These are phyloP conservation scores for Rallus crepitans DNA, from an alignment of 2,797 vertebrate species.

Conservation along the genomic window DNA sequence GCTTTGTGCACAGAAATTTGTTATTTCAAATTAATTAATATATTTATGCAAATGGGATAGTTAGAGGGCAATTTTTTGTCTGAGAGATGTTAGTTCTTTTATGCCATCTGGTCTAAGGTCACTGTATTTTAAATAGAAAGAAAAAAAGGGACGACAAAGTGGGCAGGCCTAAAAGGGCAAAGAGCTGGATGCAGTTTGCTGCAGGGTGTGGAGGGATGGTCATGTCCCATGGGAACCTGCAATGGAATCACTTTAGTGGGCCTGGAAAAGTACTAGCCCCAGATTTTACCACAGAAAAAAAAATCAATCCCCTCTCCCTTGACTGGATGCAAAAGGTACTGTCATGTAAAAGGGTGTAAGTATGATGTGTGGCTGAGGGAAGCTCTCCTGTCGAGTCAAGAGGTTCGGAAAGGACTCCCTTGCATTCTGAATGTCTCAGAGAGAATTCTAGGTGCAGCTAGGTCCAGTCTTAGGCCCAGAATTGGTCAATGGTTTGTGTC, in stretches of 20 bases:
- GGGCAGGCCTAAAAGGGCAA: neutral
- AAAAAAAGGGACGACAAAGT: neutral
- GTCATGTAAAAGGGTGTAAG: too few species aligned
- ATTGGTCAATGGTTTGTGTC: too few species aligned
- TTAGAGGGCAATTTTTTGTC: neutral
- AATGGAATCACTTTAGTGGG: neutral
- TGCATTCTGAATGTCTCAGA: too few species aligned
- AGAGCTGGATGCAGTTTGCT: neutral
- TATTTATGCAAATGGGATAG: neutral
- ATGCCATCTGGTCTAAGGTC: neutral
- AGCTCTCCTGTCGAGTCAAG: too few species aligned
- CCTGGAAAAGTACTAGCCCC: neutral
- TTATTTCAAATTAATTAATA: neutral
- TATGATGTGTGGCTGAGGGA: too few species aligned
- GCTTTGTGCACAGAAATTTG: neutral
- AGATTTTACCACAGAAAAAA: neutral
- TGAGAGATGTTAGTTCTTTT: neutral
- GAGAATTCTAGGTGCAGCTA: too few species aligned
- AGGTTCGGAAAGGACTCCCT: too few species aligned
- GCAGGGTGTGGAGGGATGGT: neutral
- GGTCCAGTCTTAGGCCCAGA: too few species aligned
- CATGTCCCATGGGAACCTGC: fast-evolving
- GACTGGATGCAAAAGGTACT: neutral
- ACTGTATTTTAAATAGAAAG: neutral
- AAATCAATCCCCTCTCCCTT: neutral